A percentile compares a stretch with the other conserved stretches of the same genome.
Evolutionary conservation across 1,140 invertebrate species (phyloP).

Genomic region (Caenorhabditis brenneri): DNA sequence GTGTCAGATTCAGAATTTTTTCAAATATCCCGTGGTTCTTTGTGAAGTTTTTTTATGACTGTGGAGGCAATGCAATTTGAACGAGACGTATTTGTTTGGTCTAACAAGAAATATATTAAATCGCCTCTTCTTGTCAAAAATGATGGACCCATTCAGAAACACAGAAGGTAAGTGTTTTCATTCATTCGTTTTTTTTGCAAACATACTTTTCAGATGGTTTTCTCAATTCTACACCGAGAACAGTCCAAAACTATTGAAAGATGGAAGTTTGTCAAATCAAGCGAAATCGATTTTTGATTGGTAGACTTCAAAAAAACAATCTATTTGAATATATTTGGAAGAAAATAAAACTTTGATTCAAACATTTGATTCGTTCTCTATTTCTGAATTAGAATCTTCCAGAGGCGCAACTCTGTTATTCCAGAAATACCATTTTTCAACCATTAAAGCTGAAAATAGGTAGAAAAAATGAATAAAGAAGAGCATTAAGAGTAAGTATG

Average conservation of each 20-base stretch:
- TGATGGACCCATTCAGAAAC: constrained; percentile 78
- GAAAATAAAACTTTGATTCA: no score
- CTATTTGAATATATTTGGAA: background rate
- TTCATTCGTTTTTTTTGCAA: background rate
- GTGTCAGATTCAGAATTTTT: constrained; percentile 81
- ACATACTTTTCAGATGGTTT: constrained; percentile 77
- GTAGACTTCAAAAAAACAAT: background rate
- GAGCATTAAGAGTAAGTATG: background rate
- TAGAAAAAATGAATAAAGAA: background rate
- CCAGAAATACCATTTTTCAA: constrained; percentile 2
- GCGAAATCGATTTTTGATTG: constrained; percentile 52
- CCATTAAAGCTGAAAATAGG: background rate
- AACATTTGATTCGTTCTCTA: background rate
- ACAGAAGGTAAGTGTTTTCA: constrained; percentile 72
- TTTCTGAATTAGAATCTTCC: background rate
- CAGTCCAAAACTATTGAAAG: constrained; percentile 74
- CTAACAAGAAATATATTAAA: constrained; percentile 80
- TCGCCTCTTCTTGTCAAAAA: constrained; percentile 80
- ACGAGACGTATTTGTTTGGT: constrained; percentile 86
- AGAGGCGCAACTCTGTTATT: background rate
- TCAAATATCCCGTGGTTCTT: constrained; percentile 74
- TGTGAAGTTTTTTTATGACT: constrained; percentile 77
- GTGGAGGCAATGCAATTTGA: constrained; percentile 81
- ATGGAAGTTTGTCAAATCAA: constrained; percentile 54
- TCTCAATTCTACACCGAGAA: constrained; percentile 84